Base-by-base conservation (phyloP, 2,797 vertebrate species). In the Apogon hyalosoma region DNA sequence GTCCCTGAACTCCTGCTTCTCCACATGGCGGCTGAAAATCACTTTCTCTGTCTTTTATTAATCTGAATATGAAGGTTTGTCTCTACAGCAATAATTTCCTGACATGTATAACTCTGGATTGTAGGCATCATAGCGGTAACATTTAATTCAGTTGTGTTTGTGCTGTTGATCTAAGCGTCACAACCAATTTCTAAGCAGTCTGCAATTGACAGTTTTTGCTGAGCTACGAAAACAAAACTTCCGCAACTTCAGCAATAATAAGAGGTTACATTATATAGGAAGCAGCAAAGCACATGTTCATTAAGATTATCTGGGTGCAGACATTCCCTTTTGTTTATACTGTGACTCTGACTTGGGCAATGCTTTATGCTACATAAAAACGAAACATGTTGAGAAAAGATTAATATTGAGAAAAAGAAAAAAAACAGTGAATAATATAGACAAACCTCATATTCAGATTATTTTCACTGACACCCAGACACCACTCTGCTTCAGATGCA, bases 31-130 rank as follows among this genome's bases (percentile, higher is more conserved):
- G 67, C 76, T 83, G 42, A 36, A 69, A 79, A 78, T 56, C 60
- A 65, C 41, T 63, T 42, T 36, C 52, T 59, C 53, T 76, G 3
- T 66, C 38, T 18, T 76, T 64, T 56, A 62, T 67, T 70, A 39
- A 71, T 76, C 75, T 66, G 72, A 84, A 78, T 85, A 43, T 87
- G 81, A 70, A 36, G 31, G 45, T 87, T 90, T 86, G 71, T 69
- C 60, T 76, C 57, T 77, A 59, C 47, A 62, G 40, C 53, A 55
- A 47, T 51, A 52, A 63, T 63, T 75, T 54, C 13, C n/a, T 72
- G 40, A 55, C 31, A 54, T 60, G 50, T 54, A 24, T 59, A 16
- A 39, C 56, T 64, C 41, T 41, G 40, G 50, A 15, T 52, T 33
- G 16, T 13, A 43, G 55, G 52, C 60, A 10, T 46, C 14, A 15